Conservation (phyloP, 1,140 invertebrate genomes). For the Zaprionus vittiger region DNA sequence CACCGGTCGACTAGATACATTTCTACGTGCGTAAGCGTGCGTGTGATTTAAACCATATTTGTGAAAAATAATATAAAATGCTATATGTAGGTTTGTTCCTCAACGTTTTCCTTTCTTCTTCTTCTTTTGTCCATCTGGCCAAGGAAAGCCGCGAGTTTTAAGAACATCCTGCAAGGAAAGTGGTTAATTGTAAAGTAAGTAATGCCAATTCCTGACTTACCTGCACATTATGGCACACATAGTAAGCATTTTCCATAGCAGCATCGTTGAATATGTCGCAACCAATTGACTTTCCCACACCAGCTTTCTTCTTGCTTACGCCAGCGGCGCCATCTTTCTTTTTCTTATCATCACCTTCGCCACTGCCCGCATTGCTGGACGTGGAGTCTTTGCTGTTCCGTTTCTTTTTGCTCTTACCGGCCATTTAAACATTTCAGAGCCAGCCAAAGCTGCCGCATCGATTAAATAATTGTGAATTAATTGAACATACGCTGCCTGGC, state of each 20-base stretch:
- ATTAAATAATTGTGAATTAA: neutral
- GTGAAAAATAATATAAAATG: neutral
- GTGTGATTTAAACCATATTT: slow-evolving; percentile 3
- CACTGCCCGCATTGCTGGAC: slow-evolving; percentile 82
- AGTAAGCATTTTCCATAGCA: slow-evolving; percentile 95
- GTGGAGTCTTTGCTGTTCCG: slow-evolving; percentile 86
- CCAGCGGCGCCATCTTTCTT: slow-evolving; percentile 78
- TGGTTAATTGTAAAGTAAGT: neutral
- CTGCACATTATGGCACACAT: slow-evolving; percentile 94
- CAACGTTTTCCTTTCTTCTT: slow-evolving; percentile 88
- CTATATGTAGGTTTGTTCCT: neutral
- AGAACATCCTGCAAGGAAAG: slow-evolving; percentile 75
- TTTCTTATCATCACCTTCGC: slow-evolving; percentile 83
- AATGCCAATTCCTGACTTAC: slow-evolving; percentile 82
- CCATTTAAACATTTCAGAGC: slow-evolving; percentile 62
- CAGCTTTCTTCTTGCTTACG: slow-evolving; percentile 86
- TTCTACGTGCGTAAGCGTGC: neutral
- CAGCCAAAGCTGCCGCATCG: neutral
- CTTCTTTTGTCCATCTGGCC: slow-evolving; percentile 92
- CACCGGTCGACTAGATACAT: slow-evolving; percentile 5
- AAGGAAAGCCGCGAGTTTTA: slow-evolving; percentile 91
- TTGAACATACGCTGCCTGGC: neutral
- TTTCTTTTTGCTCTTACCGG: slow-evolving; percentile 85
- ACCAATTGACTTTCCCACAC: slow-evolving; percentile 87
- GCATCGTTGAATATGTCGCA: slow-evolving; percentile 93